Base-by-base conservation (phyloP, 2,797 vertebrate genomes). In the Chloroceryle inda region DNA sequence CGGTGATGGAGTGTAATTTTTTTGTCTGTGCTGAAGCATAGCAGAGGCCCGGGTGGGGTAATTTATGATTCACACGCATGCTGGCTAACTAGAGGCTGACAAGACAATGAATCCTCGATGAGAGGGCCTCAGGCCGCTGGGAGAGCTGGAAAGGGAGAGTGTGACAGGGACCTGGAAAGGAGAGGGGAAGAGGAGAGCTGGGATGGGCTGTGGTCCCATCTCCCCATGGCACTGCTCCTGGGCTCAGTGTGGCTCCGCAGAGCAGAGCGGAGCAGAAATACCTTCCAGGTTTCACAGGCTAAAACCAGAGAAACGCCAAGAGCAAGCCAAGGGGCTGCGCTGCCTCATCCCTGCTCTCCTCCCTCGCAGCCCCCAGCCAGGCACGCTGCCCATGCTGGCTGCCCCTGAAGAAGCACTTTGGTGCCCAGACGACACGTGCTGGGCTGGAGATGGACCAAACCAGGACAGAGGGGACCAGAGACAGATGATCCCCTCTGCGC, bases 1-100 rank as follows among this genome's bases (percentile, higher is more conserved):
- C 95, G 85, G 97, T 98, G 98, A 98, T 98, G 97, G 97, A 98
- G 97, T 97, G 97, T 97, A 98, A 98, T 98, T 98, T 98, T 97
- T 98, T 98, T 98, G 98, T 98, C 98, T 98, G 98, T 97, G 97
- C 97, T 98, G 97, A 98, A 98, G 97, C 98, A 97, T 96, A 96
- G 97, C 96, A 97, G 97, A 97, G 94, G 97, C 95, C 94, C 84
- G 92, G 96, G 96, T 0, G 94, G 94, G 96, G 97, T 98, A 98
- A 98, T 98, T 98, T 98, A 98, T 98, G 97, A 97, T 97, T 98
- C 71, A 35, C 96, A 98, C 97, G 94, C 97, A 97, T 94, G 95
- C 95, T 1, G 91, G 97, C 95, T 98, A 98, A 98, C 98, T 97
- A 97, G 97, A 97, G 96, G 94, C 96, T 98, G 98, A 98, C 98